Evolutionary conservation across 2,113 vertebrate genomes (phyloP).

Genomic region (Felis chaus): DNA sequence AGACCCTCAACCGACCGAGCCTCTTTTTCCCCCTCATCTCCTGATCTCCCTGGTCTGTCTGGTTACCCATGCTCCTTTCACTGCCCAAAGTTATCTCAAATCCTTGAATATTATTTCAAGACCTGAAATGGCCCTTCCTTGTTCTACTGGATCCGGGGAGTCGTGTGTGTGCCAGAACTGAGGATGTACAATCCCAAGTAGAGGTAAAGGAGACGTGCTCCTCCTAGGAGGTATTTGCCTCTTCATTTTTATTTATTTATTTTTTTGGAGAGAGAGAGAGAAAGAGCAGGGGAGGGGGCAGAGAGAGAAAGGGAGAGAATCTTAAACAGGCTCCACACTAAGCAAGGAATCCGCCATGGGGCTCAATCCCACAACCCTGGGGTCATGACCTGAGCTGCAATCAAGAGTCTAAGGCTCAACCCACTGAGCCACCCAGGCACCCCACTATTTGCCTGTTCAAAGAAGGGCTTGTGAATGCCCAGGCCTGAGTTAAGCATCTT

Average conservation of each 20-base stretch:
- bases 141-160: not conserved
- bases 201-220: not conserved
- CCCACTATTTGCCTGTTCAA: not conserved
- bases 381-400: too few species aligned
- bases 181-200: not conserved
- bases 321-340: too few species aligned
- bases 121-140: not conserved
- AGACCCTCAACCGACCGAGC: too few species aligned
- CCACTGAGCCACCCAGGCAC: too few species aligned
- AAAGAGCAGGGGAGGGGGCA: too few species aligned
- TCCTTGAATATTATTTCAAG: not conserved
- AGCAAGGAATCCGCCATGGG: too few species aligned
- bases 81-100: not conserved
- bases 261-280: too few species aligned
- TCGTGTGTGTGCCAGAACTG: rapidly evolving
- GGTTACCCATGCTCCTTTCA: not conserved
- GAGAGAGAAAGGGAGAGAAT: too few species aligned
- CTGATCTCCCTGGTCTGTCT: not conserved
- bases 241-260: too few species aligned
- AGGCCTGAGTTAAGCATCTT: not conserved
- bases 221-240: not conserved
- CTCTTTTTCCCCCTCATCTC: not conserved
- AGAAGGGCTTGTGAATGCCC: not conserved
- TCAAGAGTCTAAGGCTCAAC: too few species aligned
- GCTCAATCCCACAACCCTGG: too few species aligned